A percentile compares a stretch with the other conserved stretches of the same genome.
Evolutionary conservation across 2,113 vertebrate genomes (phyloP).

Genomic region (Gorilla gorilla): DNA sequence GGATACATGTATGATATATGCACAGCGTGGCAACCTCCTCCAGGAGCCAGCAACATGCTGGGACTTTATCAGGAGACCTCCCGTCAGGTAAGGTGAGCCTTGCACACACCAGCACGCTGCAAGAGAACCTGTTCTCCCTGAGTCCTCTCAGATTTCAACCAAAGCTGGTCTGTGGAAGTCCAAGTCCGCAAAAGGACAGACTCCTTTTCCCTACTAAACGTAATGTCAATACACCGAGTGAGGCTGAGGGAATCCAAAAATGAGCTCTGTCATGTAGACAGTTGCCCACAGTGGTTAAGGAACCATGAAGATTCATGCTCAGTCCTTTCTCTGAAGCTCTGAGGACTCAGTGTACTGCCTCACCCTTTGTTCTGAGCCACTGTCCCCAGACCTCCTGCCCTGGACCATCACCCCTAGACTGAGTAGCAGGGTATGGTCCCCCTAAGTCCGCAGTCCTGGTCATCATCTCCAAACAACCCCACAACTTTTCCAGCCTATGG

Average conservation of each 20-base stretch:
- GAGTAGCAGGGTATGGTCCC: not conserved
- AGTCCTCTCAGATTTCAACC: not conserved
- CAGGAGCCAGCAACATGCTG: not conserved
- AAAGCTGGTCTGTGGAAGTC: not conserved
- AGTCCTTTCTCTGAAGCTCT: not conserved
- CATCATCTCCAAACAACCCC: not conserved
- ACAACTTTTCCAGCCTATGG: not conserved
- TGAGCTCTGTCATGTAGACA: not conserved
- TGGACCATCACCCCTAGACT: not conserved
- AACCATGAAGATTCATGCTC: not conserved
- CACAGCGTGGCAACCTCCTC: not conserved
- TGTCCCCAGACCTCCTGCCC: accelerated
- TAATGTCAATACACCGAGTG: not conserved
- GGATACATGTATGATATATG: not conserved
- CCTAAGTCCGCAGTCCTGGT: no score
- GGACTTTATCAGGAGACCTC: not conserved
- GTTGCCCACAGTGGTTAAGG: not conserved
- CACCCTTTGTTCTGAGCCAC: not conserved
- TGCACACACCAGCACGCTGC: not conserved
- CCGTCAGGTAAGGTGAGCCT: not conserved
- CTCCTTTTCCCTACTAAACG: not conserved
- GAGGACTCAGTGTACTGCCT: not conserved
- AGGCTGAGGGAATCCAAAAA: not conserved
- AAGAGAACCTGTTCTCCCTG: not conserved
- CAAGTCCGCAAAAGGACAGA: not conserved